Evolutionary conservation across 2,113 vertebrate species (phyloP), one percentile per base, ranked within the genome.

Genomic region (Setophaga petechia): DNA sequence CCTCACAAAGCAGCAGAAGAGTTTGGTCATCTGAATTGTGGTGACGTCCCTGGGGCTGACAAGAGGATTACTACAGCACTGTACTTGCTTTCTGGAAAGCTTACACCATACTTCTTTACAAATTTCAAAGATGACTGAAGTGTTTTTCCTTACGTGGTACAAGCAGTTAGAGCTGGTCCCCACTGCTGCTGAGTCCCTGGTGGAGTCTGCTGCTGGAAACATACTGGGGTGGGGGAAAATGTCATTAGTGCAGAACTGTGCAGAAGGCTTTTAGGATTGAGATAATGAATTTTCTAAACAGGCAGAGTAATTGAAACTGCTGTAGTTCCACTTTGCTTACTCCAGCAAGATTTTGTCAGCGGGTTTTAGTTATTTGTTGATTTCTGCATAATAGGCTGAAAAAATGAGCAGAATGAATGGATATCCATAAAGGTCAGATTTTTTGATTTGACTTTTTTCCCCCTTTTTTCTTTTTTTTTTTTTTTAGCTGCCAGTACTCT

Each of bases 11-110:
- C 76, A 57, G 55, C 46, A 66, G 66, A 68, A 41, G 1, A 1
- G 37, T 82, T 92, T 89, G 89, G 81, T 87, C 49, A 63, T 87
- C 74, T 76, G 46, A 82, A 65, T 39, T 73, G 89, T 87, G 89
- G 15, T 6, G 5, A 68, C 73, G 66, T 71, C 84, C 77, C 33
- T 52, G 12, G 73, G 47, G 37, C 89, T 91, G 80, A 78, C 58
- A 76, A 58, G 77, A 84, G 87, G 89, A 76, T 93, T 89, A 91
- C 72, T 74, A 41, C 25, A 62, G 73, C 61, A 75, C 84, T 93
- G 47, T 89, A 90, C 73, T 79, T 9, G 4, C 89, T 94, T 93
- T 91, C 66, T 92, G 54, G 78, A 89, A 91, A 84, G 89, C 49
- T 76, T 82, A 54, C 37, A 21, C 84, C 49, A 54, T 93, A 68